Base-by-base conservation (phyloP, 2,888 invertebrate genomes). In the Cheilosia scutellata region DNA sequence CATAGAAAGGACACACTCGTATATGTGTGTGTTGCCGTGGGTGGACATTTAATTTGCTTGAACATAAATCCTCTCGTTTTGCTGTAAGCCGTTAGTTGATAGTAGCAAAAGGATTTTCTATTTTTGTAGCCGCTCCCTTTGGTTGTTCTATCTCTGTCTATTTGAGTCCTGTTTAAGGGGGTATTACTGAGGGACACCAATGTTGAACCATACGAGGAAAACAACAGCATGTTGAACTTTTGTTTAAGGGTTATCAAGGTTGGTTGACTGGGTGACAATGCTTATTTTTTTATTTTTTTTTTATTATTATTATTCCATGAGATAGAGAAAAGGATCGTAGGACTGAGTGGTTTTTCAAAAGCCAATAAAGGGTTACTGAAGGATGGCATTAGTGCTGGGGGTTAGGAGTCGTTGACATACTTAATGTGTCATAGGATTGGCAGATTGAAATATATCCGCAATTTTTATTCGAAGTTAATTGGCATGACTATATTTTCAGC, bases 41-140 rank as follows among this genome's bases (percentile, higher is more conserved):
- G 86, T 77, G 86, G 82, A 86, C 86, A 86, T 86, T 86, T 86
- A 86, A 86, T 86, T 86, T 86, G 82, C 82, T 82, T 82, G 82
- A 86, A 86, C 86, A 86, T 86, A 86, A 86, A 86, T 86, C 82
- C 82, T 82, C 72, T 76, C 86, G 82, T 86, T 86, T 51, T 55
- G 76, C 76, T 55, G 71, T 76, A 71, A 76, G 86, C 66, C 72
- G 55, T 66, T 72, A 72, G 82, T 82, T 77, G 82, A 77, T 84
- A 84, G 70, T 51, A 71, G 75, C 20, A 72, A 76, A 86, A 60
- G 76, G 76, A 86, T 82, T 82, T 82, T 86, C 84, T 76, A 86
- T 86, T 82, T 82, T 71, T 82, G 65, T 83, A 63, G 63, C 44
- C 51, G 27, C 37, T 62, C 70, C 47, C 31, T 42, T 29, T 27